phyloP scores from a whole-genome alignment of 2,797 vertebrate species.

The Lemur catta region DNA sequence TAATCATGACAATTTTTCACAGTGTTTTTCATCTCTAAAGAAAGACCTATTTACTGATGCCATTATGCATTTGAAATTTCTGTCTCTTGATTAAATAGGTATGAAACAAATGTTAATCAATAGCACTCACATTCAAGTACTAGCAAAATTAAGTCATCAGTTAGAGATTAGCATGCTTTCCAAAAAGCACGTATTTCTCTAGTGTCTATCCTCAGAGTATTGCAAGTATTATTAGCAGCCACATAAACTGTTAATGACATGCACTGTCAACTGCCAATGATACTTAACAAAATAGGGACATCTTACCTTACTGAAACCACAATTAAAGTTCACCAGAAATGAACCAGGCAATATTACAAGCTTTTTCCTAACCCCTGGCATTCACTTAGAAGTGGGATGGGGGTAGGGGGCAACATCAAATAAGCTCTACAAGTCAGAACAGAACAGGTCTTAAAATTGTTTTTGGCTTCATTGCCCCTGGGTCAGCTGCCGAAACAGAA shows the following conservation, averaged over 20 bases:
- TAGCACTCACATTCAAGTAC: neutral
- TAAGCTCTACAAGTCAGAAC: conserved; percentile 61
- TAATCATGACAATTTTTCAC: neutral
- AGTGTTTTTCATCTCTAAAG: neutral
- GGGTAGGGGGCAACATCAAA: conserved; percentile 39
- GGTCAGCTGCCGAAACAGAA: conserved; percentile 71
- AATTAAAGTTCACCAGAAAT: conserved; percentile 40
- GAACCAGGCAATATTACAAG: neutral
- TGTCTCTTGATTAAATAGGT: conserved; percentile 20
- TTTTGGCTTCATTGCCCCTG: conserved; percentile 51
- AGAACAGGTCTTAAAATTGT: conserved; percentile 67
- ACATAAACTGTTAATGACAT: conserved; percentile 1
- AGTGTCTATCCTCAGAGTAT: neutral
- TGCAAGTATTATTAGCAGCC: neutral
- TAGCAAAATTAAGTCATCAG: neutral
- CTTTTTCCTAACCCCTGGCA: conserved; percentile 38
- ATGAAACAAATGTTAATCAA: neutral
- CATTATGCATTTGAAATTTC: conserved; percentile 1
- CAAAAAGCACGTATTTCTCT: neutral
- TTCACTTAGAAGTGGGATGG: conserved; percentile 13
- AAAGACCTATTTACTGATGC: neutral
- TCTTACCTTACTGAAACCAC: conserved; percentile 17
- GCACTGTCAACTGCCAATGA: neutral
- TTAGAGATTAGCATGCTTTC: neutral
- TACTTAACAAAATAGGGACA: neutral